phyloP scores from a whole-genome alignment of 1,140 invertebrate species.

The Bacillus rossius region DNA sequence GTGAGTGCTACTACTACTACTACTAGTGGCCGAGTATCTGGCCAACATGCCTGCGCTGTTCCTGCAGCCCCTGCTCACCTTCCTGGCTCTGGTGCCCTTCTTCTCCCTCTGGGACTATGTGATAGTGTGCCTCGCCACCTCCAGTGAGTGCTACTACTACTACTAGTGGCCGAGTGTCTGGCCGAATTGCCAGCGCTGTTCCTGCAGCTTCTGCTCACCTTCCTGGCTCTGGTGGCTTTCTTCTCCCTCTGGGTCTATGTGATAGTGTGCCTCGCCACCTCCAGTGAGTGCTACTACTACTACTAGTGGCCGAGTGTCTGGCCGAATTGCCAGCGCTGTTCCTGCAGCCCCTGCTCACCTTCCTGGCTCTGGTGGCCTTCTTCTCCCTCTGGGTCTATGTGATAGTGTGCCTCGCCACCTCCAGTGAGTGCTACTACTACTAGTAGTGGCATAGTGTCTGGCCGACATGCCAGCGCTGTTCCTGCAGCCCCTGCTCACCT shows the following conservation, averaged over 20 bases:
- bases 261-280: constrained; percentile 62
- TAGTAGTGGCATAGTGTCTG: no score
- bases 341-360: constrained; percentile 83
- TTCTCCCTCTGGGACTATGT: constrained; percentile 81
- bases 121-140: constrained; percentile 62
- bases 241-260: constrained; percentile 81
- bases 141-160: constrained; percentile 65
- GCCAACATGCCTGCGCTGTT: constrained; percentile 78
- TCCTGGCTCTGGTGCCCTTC: constrained; percentile 69
- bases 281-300: constrained; percentile 65
- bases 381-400: constrained; percentile 81
- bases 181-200: constrained; percentile 78
- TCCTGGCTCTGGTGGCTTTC: constrained; percentile 69
- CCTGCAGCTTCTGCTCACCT: constrained; percentile 83
- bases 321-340: constrained; percentile 78
- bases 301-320: no score
- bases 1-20: no score
- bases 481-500: constrained; percentile 83
- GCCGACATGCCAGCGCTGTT: constrained; percentile 78
- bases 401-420: constrained; percentile 62
- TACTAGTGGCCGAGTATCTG: no score
- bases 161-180: no score
- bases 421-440: constrained; percentile 65
- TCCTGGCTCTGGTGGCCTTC: constrained; percentile 69
- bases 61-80: constrained; percentile 83